Percentiles rank a stretch among this genome's conserved stretches.
These are phyloP conservation scores for Pachymerium ferrugineum DNA, from an alignment of 2,888 invertebrate genomes.

Conservation along the genomic window DNA sequence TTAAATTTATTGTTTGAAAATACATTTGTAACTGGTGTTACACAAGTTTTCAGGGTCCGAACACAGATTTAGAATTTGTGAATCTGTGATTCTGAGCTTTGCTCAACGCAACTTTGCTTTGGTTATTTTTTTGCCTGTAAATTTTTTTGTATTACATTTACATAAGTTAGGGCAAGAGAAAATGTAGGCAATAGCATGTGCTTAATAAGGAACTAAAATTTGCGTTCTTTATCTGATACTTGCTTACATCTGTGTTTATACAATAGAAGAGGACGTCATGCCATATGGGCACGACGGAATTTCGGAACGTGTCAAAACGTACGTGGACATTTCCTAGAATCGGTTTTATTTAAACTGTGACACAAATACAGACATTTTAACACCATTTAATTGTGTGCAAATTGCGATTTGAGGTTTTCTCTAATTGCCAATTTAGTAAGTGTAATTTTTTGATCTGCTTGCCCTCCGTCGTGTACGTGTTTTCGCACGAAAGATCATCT, in stretches of 20 bases:
- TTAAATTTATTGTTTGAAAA: background rate
- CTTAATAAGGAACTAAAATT: too few species aligned
- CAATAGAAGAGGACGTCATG: too few species aligned
- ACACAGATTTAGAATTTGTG: slow-evolving; percentile 3
- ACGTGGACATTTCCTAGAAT: too few species aligned
- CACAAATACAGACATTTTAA: background rate
- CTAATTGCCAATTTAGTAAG: slow-evolving; percentile 14
- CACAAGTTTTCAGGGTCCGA: slow-evolving; percentile 11
- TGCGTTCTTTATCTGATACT: too few species aligned
- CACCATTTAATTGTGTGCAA: background rate
- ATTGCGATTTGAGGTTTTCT: background rate
- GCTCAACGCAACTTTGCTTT: background rate
- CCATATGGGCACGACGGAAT: too few species aligned
- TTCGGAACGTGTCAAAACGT: too few species aligned
- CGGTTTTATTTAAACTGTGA: background rate
- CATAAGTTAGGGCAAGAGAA: background rate
- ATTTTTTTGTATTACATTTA: background rate
- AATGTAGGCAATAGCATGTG: background rate
- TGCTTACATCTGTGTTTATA: too few species aligned
- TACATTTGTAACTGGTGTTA: background rate
- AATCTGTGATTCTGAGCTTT: slow-evolving; percentile 13
- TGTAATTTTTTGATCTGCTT: slow-evolving; percentile 1
- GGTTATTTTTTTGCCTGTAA: background rate
- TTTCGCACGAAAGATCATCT: slow-evolving; percentile 11
- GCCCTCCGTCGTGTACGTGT: slow-evolving; percentile 9